These are phyloP conservation scores for Watsonalla binaria DNA, from an alignment of 2,888 invertebrate genomes.

Conservation along the genomic window DNA sequence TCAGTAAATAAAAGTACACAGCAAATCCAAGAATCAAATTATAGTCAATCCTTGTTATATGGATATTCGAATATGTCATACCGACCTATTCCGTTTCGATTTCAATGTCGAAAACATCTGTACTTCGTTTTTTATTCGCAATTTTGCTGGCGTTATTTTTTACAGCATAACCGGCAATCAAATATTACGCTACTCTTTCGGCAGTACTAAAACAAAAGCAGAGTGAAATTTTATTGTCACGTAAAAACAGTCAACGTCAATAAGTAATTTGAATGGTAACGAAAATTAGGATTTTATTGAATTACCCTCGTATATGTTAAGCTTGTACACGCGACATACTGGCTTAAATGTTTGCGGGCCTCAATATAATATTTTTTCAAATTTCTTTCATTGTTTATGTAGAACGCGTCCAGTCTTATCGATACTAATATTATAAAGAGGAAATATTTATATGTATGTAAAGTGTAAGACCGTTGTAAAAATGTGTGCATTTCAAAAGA, in stretches of 20 bases:
- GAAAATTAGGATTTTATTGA: conserved; percentile 25
- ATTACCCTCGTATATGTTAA: conserved; percentile 4
- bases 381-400: too few relatives aligned
- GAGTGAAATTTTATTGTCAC: conserved; percentile 6
- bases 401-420: too few relatives aligned
- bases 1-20: too few relatives aligned
- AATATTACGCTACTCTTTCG: not conserved
- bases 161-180: not conserved
- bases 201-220: not conserved
- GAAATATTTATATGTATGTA: too few relatives aligned
- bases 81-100: too few relatives aligned
- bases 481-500: too few relatives aligned
- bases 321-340: not conserved
- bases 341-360: not conserved
- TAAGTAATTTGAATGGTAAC: conserved; percentile 5
- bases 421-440: too few relatives aligned
- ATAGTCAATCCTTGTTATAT: too few relatives aligned
- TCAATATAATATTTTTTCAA: not conserved
- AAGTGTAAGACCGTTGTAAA: too few relatives aligned
- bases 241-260: conserved; percentile 9
- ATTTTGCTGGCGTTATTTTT: not conserved
- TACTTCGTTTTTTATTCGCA: not conserved
- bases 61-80: too few relatives aligned
- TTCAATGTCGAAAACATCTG: too few relatives aligned
- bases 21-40: too few relatives aligned